Percentiles rank a stretch among this genome's conserved stretches.
Conservation (phyloP, 2,888 invertebrate species). For the Habrosyne pyritoides region DNA sequence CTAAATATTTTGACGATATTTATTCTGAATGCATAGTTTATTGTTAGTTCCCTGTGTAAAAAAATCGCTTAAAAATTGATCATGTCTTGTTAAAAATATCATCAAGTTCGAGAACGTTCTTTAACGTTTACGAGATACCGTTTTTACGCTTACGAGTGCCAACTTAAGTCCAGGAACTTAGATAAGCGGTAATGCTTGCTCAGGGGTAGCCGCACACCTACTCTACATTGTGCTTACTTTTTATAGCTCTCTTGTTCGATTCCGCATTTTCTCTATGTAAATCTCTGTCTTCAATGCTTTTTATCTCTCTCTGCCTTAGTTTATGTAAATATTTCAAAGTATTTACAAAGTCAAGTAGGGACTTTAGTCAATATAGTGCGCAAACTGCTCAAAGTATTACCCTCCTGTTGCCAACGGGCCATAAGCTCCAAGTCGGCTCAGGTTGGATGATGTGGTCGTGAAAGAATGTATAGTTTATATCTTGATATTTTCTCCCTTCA, state of each 20-base stretch:
- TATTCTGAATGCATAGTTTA: no score
- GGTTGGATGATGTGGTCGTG: not conserved
- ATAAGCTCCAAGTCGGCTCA: not conserved
- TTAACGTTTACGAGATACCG: not conserved
- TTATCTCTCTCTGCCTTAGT: not conserved
- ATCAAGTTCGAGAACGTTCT: not conserved
- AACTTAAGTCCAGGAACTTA: not conserved
- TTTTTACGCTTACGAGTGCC: not conserved
- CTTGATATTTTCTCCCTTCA: slow-evolving; percentile 26
- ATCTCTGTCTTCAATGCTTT: not conserved
- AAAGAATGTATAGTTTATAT: slow-evolving; percentile 8
- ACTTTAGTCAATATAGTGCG: slow-evolving; percentile 1
- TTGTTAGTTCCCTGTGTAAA: no score
- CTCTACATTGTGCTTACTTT: slow-evolving; percentile 1
- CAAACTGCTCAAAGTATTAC: slow-evolving; percentile 9
- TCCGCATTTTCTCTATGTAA: slow-evolving; percentile 2
- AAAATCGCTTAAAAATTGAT: no score
- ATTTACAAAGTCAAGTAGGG: slow-evolving; percentile 7
- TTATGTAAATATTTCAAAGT: not conserved
- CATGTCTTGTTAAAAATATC: not conserved
- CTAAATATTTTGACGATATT: no score
- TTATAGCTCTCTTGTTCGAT: not conserved
- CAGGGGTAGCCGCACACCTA: slow-evolving; percentile 1
- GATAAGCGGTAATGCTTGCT: not conserved
- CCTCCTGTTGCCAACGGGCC: slow-evolving; percentile 1